Evolutionary conservation across 2,888 invertebrate genomes (phyloP), one percentile per base, ranked within the genome.

Genomic region (Hemithea aestivaria): DNA sequence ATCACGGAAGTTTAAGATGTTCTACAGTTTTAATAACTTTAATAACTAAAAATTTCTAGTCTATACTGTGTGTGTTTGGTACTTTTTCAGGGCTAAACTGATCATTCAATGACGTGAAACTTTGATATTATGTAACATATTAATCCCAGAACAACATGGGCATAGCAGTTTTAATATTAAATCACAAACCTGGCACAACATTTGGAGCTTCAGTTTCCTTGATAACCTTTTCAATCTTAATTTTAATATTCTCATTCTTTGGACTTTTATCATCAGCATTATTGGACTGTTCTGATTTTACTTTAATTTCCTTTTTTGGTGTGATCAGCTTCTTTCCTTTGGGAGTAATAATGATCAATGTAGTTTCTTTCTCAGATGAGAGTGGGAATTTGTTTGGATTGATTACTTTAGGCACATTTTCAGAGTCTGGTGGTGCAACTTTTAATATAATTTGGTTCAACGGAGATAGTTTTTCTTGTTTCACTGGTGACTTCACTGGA

Each of bases 181-280:
- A 16, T 4, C 5, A 16, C 16, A 16, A 5, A 16, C 16, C 16
- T 16, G 16, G 16, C 2, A 16, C 16, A 16, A 16, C 22, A 10
- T 37, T 39, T 3, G 24, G 21, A 28, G 31, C 7, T 10, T 28
- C 16, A 16, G 3, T 5, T 27, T 30, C 16, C 11, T 34, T 27
- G 22, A 8, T 25, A 21, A 7, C 21, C 21, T 37, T 27, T 7
- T 25, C 9, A 8, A 31, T 11, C 6, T 33, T 21, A 24, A 35
- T 29, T 6, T 27, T 10, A 1, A 16, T 21, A 20, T 40, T 41
- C 11, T 48, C 40, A 5, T 45, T 31, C 20, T 35, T 30, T 6
- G 28, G 20, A 8, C 30, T 49, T 26, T 39, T 36, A 34, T 4
- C 16, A 16, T 16, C 5, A 5, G 16, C 2, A 16, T 4, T 5